phyloP scores from a whole-genome alignment of 92 coral and sea anemone species.

The Plumapathes pennacea region DNA sequence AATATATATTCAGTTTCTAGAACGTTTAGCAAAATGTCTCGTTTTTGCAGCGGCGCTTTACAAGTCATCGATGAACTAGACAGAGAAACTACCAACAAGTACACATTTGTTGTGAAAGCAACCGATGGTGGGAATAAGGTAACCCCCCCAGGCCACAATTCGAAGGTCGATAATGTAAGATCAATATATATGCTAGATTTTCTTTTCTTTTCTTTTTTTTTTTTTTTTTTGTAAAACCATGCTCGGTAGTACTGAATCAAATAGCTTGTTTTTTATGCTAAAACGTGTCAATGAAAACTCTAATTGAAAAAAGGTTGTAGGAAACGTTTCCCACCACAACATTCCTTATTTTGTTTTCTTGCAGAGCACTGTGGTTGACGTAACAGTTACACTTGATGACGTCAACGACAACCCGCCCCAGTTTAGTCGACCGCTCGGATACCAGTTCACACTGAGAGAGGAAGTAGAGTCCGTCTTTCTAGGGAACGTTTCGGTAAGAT shows the following conservation, averaged over 20 bases:
- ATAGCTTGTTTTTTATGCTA: too few relatives aligned
- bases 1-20: too few relatives aligned
- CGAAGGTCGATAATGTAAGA: neutral
- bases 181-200: neutral
- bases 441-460: constrained; percentile 43
- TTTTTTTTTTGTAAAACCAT: too few relatives aligned
- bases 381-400: constrained; percentile 51
- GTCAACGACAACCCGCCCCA: constrained; percentile 68
- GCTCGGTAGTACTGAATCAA: too few relatives aligned
- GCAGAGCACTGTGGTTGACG: constrained; percentile 36
- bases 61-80: constrained; percentile 44
- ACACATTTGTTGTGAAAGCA: constrained; percentile 56
- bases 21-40: too few relatives aligned
- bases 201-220: neutral
- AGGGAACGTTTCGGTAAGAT: too few relatives aligned
- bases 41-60: constrained; percentile 9
- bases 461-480: too few relatives aligned
- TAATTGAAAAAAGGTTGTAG: too few relatives aligned
- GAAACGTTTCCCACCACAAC: too few relatives aligned
- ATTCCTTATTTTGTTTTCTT: too few relatives aligned
- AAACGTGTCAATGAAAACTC: too few relatives aligned
- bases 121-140: constrained; percentile 66
- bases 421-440: constrained; percentile 39
- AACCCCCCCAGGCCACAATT: neutral
- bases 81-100: constrained; percentile 53